Evolutionary conservation across 2,113 vertebrate species (phyloP), one percentile per base, ranked within the genome.

Genomic region (Thermophis baileyi): DNA sequence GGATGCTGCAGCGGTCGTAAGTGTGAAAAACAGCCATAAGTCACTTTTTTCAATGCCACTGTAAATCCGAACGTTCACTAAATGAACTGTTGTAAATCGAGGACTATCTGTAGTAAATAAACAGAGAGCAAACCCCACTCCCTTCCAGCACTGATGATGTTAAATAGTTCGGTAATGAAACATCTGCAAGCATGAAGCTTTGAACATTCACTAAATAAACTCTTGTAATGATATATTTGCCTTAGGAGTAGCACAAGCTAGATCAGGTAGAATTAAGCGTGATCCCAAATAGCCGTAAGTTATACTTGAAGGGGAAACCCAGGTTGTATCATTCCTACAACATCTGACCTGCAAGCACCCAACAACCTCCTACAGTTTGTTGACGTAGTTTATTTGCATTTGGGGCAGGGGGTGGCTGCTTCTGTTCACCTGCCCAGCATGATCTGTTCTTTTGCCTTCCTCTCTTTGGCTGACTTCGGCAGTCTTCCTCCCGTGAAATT

Each of bases 401-500:
- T 44, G 81, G 27, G 1, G 3, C 57, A 27, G 63, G 25, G 27
- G 63, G 63, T 4, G 30, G 30, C 86, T 88, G 63, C 53, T 95
- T 92, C 85, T 27, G 20, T 85, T 91, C 88, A 90, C 60, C 24
- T 18, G 44, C 74, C 35, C 85, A 46, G 92, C 92, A 90, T 92
- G 88, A 40, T 49, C 47, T 46, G 20, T 24, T 54, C 46, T 24
- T 92, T 53, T 44, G 89, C n/a, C 30, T 87, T 69, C 44, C 18
- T 44, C 18, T 22, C 18, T 81, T 3, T 27, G n/a, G 69, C n/a
- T 89, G 69, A 8, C 69, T 74, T 93, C 7, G 53, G 91, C 7
- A 6, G 6, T 47, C 60, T 11, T 6, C 40, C 7, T 92, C 81
- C 88, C 46, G 30, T 57, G 60, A 90, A 88, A 50, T 24, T 49